phyloP scores from a whole-genome alignment of 2,113 vertebrate species.

The Erythrolamprus reginae region DNA sequence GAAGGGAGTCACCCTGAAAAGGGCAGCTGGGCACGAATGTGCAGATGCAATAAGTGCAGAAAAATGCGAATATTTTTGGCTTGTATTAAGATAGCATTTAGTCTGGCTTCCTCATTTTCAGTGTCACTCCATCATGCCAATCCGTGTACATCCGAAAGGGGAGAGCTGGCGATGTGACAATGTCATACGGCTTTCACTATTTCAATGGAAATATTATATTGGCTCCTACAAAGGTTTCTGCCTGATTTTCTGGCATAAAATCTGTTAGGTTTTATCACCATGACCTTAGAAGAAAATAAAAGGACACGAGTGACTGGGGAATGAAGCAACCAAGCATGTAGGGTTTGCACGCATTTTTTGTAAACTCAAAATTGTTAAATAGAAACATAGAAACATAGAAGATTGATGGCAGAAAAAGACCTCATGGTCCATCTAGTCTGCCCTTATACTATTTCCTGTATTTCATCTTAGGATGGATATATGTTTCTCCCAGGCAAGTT shows the following conservation, averaged over 20 bases:
- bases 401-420: too few species aligned
- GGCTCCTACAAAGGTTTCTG: neutral
- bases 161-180: neutral
- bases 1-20: too few species aligned
- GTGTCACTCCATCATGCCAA: neutral
- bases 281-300: neutral
- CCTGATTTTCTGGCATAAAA: neutral
- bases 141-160: neutral
- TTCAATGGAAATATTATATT: neutral
- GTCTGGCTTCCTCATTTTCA: neutral
- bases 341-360: neutral
- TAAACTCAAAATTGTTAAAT: neutral
- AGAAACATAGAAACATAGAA: too few species aligned
- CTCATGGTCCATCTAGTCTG: too few species aligned
- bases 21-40: too few species aligned
- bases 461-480: too few species aligned
- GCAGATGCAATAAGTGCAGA: too few species aligned
- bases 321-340: neutral
- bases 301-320: neutral
- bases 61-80: too few species aligned
- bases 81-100: neutral
- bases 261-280: neutral
- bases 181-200: neutral
- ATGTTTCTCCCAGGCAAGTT: too few species aligned
- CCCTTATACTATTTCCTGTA: too few species aligned